A percentile compares a stretch with the other conserved stretches of the same genome.
Conservation (phyloP, 2,113 vertebrate species). For the Agelaius phoeniceus region DNA sequence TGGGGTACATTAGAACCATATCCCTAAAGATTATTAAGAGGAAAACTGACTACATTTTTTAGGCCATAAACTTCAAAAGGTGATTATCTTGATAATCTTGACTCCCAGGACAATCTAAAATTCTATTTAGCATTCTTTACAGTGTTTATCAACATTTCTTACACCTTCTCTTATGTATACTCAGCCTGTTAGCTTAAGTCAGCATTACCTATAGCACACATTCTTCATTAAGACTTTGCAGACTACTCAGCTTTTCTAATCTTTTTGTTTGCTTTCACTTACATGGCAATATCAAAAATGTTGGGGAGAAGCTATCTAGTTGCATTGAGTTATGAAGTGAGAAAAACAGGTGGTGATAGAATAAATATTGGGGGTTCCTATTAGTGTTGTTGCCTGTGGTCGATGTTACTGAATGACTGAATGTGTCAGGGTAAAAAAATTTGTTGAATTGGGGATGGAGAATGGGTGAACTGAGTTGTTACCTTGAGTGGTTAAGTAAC, state of each 20-base stretch:
- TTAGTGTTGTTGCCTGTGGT: neutral
- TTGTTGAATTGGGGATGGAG: neutral
- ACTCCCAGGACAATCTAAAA: neutral
- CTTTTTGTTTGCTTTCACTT: neutral
- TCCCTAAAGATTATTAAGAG: neutral
- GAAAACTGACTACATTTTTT: neutral
- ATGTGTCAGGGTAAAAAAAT: neutral
- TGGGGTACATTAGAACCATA: neutral
- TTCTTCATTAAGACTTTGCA: neutral
- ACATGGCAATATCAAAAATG: neutral
- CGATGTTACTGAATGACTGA: neutral
- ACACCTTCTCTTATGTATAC: neutral
- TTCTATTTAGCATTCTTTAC: neutral
- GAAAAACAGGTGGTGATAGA: neutral
- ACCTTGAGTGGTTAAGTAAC: neutral
- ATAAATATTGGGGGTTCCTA: neutral
- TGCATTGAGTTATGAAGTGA: neutral
- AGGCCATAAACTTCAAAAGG: neutral
- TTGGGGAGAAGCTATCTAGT: neutral
- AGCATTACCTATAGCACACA: neutral
- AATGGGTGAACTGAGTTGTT: neutral
- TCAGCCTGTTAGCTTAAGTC: neutral
- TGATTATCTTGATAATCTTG: neutral
- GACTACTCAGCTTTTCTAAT: neutral
- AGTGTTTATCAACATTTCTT: neutral